Percentiles rank a stretch among this genome's conserved stretches.
Conservation (phyloP, 2,888 invertebrate genomes). For the Microchrysa polita region DNA sequence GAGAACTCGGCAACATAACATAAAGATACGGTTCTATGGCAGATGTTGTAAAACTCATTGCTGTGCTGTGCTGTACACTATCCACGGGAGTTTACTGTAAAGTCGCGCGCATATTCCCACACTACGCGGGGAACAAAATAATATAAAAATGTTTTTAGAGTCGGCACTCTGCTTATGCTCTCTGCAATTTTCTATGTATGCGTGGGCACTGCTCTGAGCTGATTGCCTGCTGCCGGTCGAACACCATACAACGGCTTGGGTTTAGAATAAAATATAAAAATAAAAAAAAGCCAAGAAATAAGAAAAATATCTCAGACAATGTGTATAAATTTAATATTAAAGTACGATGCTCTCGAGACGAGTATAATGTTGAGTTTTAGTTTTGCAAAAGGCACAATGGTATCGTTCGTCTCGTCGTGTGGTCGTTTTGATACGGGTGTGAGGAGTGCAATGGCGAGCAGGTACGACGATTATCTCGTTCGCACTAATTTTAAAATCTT, state of each 20-base stretch:
- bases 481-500: constrained; percentile 37
- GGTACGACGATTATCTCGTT: constrained; percentile 8
- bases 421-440: too few species aligned
- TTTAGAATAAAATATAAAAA: constrained; percentile 57
- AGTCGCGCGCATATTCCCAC: neutral
- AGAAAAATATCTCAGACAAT: constrained; percentile 31
- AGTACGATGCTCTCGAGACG: constrained; percentile 24
- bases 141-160: too few species aligned
- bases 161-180: neutral
- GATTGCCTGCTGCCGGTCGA: neutral
- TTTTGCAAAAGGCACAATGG: neutral
- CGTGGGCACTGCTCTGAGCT: constrained; percentile 42
- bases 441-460: neutral
- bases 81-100: neutral
- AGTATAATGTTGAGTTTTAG: neutral
- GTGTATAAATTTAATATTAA: constrained; percentile 41
- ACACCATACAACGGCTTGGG: too few species aligned
- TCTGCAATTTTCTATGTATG: constrained; percentile 16
- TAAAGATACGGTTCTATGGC: too few species aligned
- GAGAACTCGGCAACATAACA: too few species aligned
- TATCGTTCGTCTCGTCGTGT: too few species aligned
- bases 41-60: too few species aligned
- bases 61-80: neutral
- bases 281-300: constrained; percentile 33
- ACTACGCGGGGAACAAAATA: too few species aligned